A percentile compares a stretch with the other conserved stretches of the same genome.
Evolutionary conservation across 37 sponge, comb jelly and placozoan species (phyloP).

Genomic region (Theonella swinhoei): DNA sequence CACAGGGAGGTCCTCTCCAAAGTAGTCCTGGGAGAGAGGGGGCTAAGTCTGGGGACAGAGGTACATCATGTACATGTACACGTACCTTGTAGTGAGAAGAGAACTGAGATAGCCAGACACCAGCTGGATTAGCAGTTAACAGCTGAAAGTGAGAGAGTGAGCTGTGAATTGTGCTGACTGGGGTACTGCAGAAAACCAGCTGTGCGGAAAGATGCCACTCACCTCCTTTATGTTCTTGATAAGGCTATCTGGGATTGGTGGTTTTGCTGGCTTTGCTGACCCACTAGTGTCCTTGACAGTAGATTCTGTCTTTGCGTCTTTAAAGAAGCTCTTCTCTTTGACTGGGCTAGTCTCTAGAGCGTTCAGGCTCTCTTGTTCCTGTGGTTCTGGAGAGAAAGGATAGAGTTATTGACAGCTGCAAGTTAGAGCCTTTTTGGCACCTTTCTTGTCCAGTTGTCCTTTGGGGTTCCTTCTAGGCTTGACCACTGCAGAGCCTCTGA

Average conservation of each 20-base stretch:
- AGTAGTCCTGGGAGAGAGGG: neutral
- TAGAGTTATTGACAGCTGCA: neutral
- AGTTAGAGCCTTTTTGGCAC: neutral
- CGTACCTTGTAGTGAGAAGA: conserved; percentile 34
- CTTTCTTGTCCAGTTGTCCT: neutral
- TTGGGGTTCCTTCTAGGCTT: neutral
- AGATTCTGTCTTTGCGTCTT: neutral
- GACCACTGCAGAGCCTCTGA: neutral
- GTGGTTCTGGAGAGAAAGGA: neutral
- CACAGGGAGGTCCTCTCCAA: conserved; percentile 12
- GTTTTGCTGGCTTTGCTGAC: neutral
- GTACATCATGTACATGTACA: neutral
- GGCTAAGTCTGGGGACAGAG: neutral
- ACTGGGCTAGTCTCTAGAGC: conserved; percentile 23
- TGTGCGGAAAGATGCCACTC: no score
- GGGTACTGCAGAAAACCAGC: no score
- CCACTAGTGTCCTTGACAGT: no score
- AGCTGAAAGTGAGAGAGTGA: no score
- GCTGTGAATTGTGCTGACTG: no score
- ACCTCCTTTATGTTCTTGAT: neutral
- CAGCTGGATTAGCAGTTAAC: conserved; percentile 26
- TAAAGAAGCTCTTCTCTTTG: neutral
- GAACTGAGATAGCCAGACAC: conserved; percentile 42
- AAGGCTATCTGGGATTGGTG: neutral
- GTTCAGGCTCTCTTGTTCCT: conserved; percentile 2